phyloP scores from a whole-genome alignment of 2,113 vertebrate species.

The Macquaria ambigua region DNA sequence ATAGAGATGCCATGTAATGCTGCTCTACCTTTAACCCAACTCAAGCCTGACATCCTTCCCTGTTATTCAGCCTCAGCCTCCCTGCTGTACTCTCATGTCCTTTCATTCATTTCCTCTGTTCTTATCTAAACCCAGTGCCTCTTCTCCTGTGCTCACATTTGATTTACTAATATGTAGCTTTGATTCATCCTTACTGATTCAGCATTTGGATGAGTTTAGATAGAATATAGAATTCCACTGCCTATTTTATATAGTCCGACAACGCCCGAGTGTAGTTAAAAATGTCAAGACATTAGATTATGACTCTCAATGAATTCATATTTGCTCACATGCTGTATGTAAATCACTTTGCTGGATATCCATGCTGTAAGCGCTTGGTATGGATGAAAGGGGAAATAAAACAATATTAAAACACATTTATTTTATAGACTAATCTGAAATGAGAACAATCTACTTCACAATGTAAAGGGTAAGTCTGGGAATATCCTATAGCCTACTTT shows the following conservation, averaged over 20 bases:
- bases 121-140: not conserved
- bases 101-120: not conserved
- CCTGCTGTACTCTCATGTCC: not conserved
- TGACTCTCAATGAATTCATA: not conserved
- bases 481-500: not conserved
- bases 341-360: not conserved
- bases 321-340: not conserved
- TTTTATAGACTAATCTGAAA: not conserved
- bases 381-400: not conserved
- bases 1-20: slow-evolving; percentile 67
- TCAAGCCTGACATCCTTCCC: not conserved
- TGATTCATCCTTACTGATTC: not conserved
- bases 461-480: not conserved
- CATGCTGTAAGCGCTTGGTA: not conserved
- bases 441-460: not conserved
- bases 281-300: not conserved
- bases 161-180: not conserved
- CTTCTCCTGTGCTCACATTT: not conserved
- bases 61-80: not conserved
- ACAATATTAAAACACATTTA: not conserved
- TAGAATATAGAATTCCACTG: not conserved
- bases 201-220: not conserved
- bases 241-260: not conserved
- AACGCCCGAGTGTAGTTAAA: not conserved
- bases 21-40: not conserved